phyloP scores from a whole-genome alignment of 2,888 invertebrate species.

The Cryptocheilus praepositus region DNA sequence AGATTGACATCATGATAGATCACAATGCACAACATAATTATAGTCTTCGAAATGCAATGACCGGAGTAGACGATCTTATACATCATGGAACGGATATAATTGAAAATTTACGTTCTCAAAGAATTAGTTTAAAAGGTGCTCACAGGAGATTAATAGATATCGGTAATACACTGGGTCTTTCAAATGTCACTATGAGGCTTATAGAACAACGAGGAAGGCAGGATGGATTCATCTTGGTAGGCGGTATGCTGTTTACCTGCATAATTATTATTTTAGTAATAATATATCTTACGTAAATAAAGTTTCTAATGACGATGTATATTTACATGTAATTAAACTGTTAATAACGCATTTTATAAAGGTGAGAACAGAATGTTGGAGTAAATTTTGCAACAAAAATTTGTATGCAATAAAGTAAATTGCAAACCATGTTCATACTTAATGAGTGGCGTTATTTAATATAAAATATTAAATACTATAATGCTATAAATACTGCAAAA shows the following conservation, averaged over 20 bases:
- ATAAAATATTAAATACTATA: too few species aligned
- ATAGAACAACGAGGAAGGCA: conserved; percentile 92
- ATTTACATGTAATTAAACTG: background rate
- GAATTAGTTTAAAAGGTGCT: conserved; percentile 90
- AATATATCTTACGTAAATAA: conserved; percentile 76
- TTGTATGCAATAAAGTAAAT: conserved; percentile 5
- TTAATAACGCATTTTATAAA: background rate
- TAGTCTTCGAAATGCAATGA: conserved; percentile 86
- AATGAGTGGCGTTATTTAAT: too few species aligned
- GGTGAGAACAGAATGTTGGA: too few species aligned
- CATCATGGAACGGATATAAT: conserved; percentile 82
- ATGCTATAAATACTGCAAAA: too few species aligned
- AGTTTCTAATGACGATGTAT: too few species aligned
- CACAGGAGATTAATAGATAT: conserved; percentile 91
- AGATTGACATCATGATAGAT: conserved; percentile 88
- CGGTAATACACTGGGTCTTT: conserved; percentile 93
- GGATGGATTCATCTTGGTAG: conserved; percentile 91
- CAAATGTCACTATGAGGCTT: conserved; percentile 95
- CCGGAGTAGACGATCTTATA: conserved; percentile 89
- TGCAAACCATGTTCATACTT: background rate
- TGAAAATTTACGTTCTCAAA: conserved; percentile 88
- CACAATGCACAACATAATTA: conserved; percentile 88
- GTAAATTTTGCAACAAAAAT: background rate
- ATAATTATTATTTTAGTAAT: conserved; percentile 88
- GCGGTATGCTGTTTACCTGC: conserved; percentile 90